These are phyloP conservation scores for Cephalotes varians DNA, from an alignment of 2,888 invertebrate species.

Conservation along the genomic window DNA sequence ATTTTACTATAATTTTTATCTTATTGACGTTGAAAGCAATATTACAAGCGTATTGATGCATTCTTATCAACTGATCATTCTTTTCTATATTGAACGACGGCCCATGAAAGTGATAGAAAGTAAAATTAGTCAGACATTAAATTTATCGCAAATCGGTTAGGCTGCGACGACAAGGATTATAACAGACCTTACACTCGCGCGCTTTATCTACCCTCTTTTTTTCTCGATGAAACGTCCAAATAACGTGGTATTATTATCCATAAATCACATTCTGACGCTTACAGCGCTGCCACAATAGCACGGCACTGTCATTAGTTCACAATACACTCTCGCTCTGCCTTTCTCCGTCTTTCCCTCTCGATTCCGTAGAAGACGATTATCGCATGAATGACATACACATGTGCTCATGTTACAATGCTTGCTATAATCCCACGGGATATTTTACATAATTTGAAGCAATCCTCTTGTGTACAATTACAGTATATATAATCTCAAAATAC, in stretches of 20 bases:
- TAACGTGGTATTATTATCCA: constrained; percentile 48
- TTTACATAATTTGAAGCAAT: background rate
- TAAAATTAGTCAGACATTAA: constrained; percentile 31
- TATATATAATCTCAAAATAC: background rate
- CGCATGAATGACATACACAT: background rate
- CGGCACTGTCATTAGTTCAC: constrained; percentile 37
- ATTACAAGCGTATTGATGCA: background rate
- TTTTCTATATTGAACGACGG: background rate
- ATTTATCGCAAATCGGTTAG: constrained; percentile 7
- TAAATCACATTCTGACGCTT: constrained; percentile 45
- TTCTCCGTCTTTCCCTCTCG: constrained; percentile 6
- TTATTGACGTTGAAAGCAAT: background rate
- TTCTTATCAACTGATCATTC: background rate
- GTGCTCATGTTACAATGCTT: background rate
- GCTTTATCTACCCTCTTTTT: constrained; percentile 28
- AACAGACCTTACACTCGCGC: background rate
- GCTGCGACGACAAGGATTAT: constrained; percentile 23
- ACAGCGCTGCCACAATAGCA: constrained; percentile 27
- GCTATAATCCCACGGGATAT: background rate
- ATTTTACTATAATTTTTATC: background rate
- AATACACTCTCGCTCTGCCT: constrained; percentile 23
- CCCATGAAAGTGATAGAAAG: background rate
- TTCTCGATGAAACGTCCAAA: background rate
- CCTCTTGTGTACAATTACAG: background rate
- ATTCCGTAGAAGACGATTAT: constrained; percentile 28